Evolutionary conservation across 1,140 invertebrate species (phyloP).

Genomic region (Eufriesea mexicana): DNA sequence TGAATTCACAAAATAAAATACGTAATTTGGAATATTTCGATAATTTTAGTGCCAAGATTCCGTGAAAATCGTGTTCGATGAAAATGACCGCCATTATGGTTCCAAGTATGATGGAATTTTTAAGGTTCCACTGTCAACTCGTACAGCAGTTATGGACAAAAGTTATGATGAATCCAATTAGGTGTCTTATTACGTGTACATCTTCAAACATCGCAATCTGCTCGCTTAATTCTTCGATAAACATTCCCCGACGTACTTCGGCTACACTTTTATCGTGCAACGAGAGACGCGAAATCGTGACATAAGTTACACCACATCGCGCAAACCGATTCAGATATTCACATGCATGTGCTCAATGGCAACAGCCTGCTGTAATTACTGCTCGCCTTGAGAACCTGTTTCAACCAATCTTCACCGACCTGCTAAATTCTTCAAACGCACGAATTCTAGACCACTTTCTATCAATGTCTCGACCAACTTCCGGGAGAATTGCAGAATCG

Average conservation of each 20-base stretch:
- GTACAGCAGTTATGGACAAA: background rate
- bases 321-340: background rate
- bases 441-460: background rate
- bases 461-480: background rate
- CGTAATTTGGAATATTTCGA: too few relatives aligned
- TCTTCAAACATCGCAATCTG: background rate
- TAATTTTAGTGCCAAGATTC: too few relatives aligned
- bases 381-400: background rate
- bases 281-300: background rate
- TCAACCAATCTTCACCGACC: background rate
- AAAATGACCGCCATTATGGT: background rate
- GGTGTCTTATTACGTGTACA: too few relatives aligned
- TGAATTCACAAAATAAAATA: too few relatives aligned
- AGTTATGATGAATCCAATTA: background rate
- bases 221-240: background rate
- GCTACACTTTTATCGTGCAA: background rate
- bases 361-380: background rate
- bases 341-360: background rate
- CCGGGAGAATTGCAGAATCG: background rate
- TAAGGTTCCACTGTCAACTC: too few relatives aligned
- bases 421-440: background rate
- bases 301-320: background rate
- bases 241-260: background rate
- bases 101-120: background rate
- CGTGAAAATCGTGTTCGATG: too few relatives aligned